Conservation (phyloP, 1,140 invertebrate genomes). For the Euura saliciscinereae region DNA sequence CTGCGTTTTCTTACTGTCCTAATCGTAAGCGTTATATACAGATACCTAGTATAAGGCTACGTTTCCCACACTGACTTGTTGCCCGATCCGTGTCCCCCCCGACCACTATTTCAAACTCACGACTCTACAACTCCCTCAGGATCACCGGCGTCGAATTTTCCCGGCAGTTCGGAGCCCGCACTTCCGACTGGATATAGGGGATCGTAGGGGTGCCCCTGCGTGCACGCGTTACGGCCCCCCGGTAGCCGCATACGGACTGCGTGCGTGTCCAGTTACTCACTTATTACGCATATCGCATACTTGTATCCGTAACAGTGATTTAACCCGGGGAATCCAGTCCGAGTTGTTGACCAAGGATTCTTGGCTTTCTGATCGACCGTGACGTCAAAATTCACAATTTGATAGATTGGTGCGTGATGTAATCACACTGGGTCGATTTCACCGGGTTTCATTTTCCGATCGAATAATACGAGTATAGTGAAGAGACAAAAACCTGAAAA, state of each 20-base stretch:
- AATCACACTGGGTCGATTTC: no score
- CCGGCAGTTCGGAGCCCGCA: slow-evolving; percentile 20
- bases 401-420: no score
- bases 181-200: slow-evolving; percentile 19
- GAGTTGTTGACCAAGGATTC: no score
- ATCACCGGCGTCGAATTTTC: slow-evolving; percentile 18
- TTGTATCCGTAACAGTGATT: not conserved
- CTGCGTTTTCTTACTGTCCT: not conserved
- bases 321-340: no score
- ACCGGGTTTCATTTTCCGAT: no score
- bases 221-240: not conserved
- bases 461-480: no score
- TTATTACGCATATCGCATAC: not conserved
- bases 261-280: slow-evolving; percentile 5
- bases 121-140: slow-evolving; percentile 19
- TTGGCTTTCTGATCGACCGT: no score
- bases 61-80: slow-evolving; percentile 42
- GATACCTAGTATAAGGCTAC: slow-evolving; percentile 8
- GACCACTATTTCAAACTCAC: not conserved
- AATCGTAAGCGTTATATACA: not conserved
- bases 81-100: slow-evolving; percentile 39
- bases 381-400: no score
- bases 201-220: slow-evolving; percentile 9
- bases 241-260: not conserved
- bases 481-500: no score